A percentile compares a stretch with the other conserved stretches of the same genome.
Evolutionary conservation across 2,113 vertebrate genomes (phyloP).

Genomic region (Mugil cephalus): DNA sequence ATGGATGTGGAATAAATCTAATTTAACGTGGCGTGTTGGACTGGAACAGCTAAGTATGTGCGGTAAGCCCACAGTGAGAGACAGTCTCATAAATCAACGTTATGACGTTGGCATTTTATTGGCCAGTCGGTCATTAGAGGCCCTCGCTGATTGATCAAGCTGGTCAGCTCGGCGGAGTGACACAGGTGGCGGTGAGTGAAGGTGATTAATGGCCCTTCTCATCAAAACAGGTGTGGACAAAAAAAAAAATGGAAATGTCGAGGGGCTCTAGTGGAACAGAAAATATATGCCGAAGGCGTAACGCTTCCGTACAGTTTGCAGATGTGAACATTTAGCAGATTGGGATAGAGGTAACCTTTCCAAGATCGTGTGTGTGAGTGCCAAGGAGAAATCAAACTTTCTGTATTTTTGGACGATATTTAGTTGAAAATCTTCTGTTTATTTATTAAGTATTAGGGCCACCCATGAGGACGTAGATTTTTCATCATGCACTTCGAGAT

Average conservation of each 20-base stretch:
- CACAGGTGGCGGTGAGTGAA: constrained; percentile 64
- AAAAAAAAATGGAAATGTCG: constrained; percentile 29
- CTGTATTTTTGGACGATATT: neutral
- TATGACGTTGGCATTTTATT: constrained; percentile 57
- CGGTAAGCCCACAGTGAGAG: constrained; percentile 31
- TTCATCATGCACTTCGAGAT: too few relatives aligned
- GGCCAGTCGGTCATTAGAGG: constrained; percentile 61
- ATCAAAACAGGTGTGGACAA: constrained; percentile 70
- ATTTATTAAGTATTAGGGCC: too few relatives aligned
- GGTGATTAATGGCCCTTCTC: constrained; percentile 72
- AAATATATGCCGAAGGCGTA: constrained; percentile 23
- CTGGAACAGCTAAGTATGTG: constrained; percentile 49
- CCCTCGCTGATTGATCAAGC: constrained; percentile 67
- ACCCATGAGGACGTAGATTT: too few relatives aligned
- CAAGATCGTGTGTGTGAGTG: too few relatives aligned
- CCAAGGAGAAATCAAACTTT: neutral
- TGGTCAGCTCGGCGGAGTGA: constrained; percentile 61
- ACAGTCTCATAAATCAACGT: constrained; percentile 72
- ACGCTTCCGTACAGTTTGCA: constrained; percentile 8
- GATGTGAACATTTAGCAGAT: constrained; percentile 21
- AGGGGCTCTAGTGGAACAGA: constrained; percentile 18
- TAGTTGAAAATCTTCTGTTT: neutral
- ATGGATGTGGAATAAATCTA: constrained; percentile 32
- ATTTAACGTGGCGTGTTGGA: constrained; percentile 24
- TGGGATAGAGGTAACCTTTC: too few relatives aligned